Evolutionary conservation across 2,113 vertebrate species (phyloP).

Genomic region (Silurus asotus): DNA sequence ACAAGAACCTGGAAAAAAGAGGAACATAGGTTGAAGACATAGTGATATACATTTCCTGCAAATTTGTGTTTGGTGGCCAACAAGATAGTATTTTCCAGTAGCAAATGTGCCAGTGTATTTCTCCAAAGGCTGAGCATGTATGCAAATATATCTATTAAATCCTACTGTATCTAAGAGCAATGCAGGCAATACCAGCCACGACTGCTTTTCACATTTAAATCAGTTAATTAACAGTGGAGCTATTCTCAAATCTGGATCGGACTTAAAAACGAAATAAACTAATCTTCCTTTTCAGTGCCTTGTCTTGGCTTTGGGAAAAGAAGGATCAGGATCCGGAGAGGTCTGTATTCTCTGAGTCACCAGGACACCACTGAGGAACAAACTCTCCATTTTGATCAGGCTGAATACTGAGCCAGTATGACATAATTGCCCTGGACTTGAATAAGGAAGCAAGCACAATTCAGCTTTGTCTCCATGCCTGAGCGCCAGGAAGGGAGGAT

Average conservation of each 20-base stretch:
- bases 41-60: neutral
- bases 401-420: slow-evolving; percentile 38
- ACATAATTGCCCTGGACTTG: slow-evolving; percentile 45
- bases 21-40: neutral
- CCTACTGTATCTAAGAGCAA: neutral
- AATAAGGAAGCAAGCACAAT: slow-evolving; percentile 50
- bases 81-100: neutral
- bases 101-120: neutral
- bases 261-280: neutral
- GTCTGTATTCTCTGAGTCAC: slow-evolving; percentile 34
- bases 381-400: slow-evolving; percentile 46
- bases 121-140: neutral
- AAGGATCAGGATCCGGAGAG: neutral
- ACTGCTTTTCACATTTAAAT: neutral
- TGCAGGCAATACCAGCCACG: neutral
- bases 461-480: slow-evolving; percentile 48
- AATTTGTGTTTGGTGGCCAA: neutral
- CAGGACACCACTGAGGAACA: slow-evolving; percentile 34
- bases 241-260: neutral
- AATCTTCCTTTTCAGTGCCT: neutral
- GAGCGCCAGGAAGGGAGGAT: slow-evolving; percentile 47
- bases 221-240: neutral
- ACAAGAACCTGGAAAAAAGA: neutral
- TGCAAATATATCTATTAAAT: neutral
- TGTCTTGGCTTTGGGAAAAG: neutral